Evolutionary conservation across 2,888 invertebrate genomes (phyloP).

Genomic region (Taenaris catops): DNA sequence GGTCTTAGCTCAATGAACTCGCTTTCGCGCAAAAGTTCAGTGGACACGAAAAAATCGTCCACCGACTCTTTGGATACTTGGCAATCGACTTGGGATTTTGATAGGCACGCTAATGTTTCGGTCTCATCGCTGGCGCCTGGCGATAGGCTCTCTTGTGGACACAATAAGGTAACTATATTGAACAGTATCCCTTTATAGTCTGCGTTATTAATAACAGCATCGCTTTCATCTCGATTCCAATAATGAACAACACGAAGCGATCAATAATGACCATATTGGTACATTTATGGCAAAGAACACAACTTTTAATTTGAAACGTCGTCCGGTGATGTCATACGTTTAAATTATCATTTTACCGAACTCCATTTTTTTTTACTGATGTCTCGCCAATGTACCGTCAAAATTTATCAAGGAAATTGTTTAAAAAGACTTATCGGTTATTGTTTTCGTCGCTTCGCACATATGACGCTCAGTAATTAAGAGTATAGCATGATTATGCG

Average conservation of each 20-base stretch:
- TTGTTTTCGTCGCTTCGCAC: neutral
- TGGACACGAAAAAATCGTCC: constrained; percentile 77
- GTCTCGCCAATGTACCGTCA: constrained; percentile 2
- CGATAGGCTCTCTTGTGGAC: constrained; percentile 59
- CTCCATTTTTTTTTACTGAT: no score
- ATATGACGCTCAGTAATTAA: neutral
- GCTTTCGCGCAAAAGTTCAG: constrained; percentile 70
- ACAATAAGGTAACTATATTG: constrained; percentile 54
- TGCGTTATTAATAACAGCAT: constrained; percentile 8
- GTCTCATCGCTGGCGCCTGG: constrained; percentile 80
- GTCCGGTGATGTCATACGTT: constrained; percentile 11
- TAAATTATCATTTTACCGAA: constrained; percentile 1
- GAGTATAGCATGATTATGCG: no score
- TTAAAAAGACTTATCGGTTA: no score
- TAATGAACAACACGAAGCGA: neutral
- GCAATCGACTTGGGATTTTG: constrained; percentile 85
- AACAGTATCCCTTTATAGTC: constrained; percentile 16
- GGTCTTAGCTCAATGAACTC: constrained; percentile 62
- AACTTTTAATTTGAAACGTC: constrained; percentile 1
- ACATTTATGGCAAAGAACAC: no score
- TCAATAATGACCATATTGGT: constrained; percentile 5
- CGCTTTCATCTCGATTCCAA: neutral
- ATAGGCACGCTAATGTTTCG: constrained; percentile 75
- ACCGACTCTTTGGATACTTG: constrained; percentile 86
- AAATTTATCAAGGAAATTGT: constrained; percentile 12